phyloP scores from a whole-genome alignment of 2,797 vertebrate species.

The Prionace glauca region DNA sequence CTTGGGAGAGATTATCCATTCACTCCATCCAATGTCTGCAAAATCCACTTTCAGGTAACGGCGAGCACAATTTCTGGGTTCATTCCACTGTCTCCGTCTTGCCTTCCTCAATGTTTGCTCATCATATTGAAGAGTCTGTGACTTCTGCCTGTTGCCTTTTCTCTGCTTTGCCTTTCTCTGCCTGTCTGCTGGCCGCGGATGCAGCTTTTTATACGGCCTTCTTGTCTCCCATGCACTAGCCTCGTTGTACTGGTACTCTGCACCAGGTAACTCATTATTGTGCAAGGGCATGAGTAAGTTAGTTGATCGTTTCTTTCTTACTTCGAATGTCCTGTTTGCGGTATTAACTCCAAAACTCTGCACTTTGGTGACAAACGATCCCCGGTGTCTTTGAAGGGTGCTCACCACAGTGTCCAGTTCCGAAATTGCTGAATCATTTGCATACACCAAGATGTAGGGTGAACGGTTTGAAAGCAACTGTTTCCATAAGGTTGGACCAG shows the following conservation, averaged over 20 bases:
- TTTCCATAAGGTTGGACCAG: conserved; percentile 55
- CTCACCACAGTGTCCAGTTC: conserved; percentile 80
- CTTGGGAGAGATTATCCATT: conserved; percentile 98
- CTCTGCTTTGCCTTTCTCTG: conserved; percentile 72
- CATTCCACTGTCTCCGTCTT: conserved; percentile 85
- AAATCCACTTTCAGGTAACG: conserved; percentile 95
- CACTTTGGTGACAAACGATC: conserved; percentile 40
- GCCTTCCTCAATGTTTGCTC: conserved; percentile 89
- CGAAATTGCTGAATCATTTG: conserved; percentile 86
- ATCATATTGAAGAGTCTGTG: conserved; percentile 83
- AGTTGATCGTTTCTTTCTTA: conserved; percentile 65
- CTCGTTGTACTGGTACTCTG: conserved; percentile 69
- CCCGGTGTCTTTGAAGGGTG: conserved; percentile 64
- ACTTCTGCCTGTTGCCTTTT: conserved; percentile 72
- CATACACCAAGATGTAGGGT: conserved; percentile 87
- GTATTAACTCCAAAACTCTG: conserved; percentile 15
- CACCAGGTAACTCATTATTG: conserved; percentile 87
- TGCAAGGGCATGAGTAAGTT: conserved; percentile 71
- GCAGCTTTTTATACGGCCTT: conserved; percentile 68
- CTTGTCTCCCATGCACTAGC: conserved; percentile 67
- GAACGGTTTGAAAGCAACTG: conserved; percentile 57
- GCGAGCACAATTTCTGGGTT: conserved; percentile 77
- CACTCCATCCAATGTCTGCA: conserved; percentile 94
- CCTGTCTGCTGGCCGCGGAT: conserved; percentile 65
- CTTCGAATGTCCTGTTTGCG: conserved; percentile 39